Base-by-base conservation (phyloP, 2,113 vertebrate genomes). In the Galemys pyrenaicus region DNA sequence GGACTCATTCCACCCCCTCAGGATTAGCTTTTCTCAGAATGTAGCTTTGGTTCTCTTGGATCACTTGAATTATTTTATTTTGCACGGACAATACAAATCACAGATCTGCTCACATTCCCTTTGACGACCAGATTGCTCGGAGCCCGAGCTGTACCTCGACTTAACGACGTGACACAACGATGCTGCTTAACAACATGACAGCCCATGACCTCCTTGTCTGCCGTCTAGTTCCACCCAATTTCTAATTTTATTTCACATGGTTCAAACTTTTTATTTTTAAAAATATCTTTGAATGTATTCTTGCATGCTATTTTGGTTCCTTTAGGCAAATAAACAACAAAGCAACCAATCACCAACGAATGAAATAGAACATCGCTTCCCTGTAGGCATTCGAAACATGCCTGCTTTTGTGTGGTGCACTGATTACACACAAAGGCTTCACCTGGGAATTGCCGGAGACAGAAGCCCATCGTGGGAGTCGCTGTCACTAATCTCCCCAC, bases 271-370 rank as follows among this genome's bases (percentile, higher is more conserved):
- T 84, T 64, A 77, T 65, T 75, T 51, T 83, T 83, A n/a, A 26
- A 32, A 37, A 22, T 37, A 60, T 74, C 86, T 92, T 35, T 46
- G 73, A 44, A 62, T 56, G 7, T 44, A 46, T 68, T 58, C 60
- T 41, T 82, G 49, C 26, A 28, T 24, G 56, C 62, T 28, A 28
- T 64, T 54, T 88, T 9, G 17, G 22, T 44, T 78, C 46, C 70
- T 62, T 82, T 37, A 94, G 86, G 89, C 74, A 74, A 84, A 78
- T 24, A 67, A 62, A 87, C 26, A 89, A 51, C 70, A 92, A 49
- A 94, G 83, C 78, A 73, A 65, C 10, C 41, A 62, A 58, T 19
- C 22, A 32, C 24, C 35, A 75, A 83, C 7, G 7, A 22, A n/a
- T 35, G 39, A 74, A 41, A 44, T 8, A 58, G 3, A 60, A 39